Percentiles rank a stretch among this genome's conserved stretches.
Conservation (phyloP, 2,113 vertebrate species). For the Rhinopomastus cyanomelas region DNA sequence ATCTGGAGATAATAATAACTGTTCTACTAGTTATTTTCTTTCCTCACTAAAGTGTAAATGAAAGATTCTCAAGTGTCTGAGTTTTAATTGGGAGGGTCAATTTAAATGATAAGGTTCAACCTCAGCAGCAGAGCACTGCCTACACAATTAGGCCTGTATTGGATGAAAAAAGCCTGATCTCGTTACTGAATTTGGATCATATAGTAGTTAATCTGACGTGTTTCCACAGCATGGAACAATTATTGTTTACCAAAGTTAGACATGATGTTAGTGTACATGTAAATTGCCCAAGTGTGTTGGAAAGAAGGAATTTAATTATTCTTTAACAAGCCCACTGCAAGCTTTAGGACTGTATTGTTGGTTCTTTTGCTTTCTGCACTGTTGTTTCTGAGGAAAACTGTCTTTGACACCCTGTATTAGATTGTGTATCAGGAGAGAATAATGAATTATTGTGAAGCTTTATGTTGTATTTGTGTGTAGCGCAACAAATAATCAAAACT, state of each 20-base stretch:
- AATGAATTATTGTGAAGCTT: slow-evolving; percentile 6
- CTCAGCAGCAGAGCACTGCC: not conserved
- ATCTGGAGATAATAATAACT: not conserved
- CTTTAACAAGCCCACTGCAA: not conserved
- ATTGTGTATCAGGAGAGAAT: not conserved
- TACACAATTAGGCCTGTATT: not conserved
- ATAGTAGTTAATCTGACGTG: not conserved
- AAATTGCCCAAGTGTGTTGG: not conserved
- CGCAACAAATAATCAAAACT: slow-evolving; percentile 6
- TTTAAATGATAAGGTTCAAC: not conserved
- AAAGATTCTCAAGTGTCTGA: not conserved
- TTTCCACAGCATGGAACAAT: not conserved
- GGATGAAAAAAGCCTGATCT: not conserved
- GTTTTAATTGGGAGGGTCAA: slow-evolving; percentile 8
- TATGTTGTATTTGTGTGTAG: slow-evolving; percentile 11
- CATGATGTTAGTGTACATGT: not conserved
- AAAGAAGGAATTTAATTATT: not conserved
- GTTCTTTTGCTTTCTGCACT: not conserved
- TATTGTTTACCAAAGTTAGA: not conserved
- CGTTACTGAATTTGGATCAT: not conserved
- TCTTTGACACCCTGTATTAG: not conserved
- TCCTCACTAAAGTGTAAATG: not conserved
- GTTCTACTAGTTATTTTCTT: not conserved
- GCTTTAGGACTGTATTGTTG: not conserved
- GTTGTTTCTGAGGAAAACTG: not conserved